Evolutionary conservation across 2,113 vertebrate genomes (phyloP), one percentile per base, ranked within the genome.

Genomic region (Pogonocichla stellata): DNA sequence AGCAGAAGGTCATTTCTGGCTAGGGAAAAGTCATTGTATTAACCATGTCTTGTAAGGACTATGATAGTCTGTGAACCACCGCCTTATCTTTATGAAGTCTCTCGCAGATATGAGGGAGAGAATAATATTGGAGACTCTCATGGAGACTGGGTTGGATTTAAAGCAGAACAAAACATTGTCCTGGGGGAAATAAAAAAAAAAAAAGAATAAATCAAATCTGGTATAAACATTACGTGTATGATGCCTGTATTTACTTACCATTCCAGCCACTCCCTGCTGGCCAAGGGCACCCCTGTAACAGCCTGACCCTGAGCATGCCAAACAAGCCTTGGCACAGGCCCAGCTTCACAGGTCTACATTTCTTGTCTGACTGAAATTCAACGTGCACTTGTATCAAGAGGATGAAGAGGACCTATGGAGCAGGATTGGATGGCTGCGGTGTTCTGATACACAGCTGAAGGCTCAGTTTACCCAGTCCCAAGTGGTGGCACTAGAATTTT

Each of bases 221-320:
- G 4, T 80, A 33, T 31, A 54, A 83, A 47, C 0, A 1, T 22
- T 29, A 43, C 6, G 4, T 48, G 5, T 31, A 20, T 22, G 12
- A 5, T 36, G 29, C 17, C 48, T 67, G 12, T 9, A 33, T 77
- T 86, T 84, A 71, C 26, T 67, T 29, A 15, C 24, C 29, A 17
- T 51, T 42, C 64, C 70, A 80, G 40, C 22, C 42, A 18, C 31
- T 88, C 31, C 33, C n/a, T 0, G 0, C 11, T 2, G 2, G 16
- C 50, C 5, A 1, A 88, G 58, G 67, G 42, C 56, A 73, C 26
- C 20, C 23, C 50, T 47, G 29, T 15, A 54, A 18, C 25, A 83
- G 33, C 50, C 71, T 13, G 5, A 24, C 62, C n/a, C 42, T 45
- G 17, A 3, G 12, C 75, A 24, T 23, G n/a, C 51, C 91, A 47